A percentile compares a stretch with the other conserved stretches of the same genome.
These are phyloP conservation scores for Stenchaetothrips biformis DNA, from an alignment of 2,888 invertebrate genomes.

Conservation along the genomic window DNA sequence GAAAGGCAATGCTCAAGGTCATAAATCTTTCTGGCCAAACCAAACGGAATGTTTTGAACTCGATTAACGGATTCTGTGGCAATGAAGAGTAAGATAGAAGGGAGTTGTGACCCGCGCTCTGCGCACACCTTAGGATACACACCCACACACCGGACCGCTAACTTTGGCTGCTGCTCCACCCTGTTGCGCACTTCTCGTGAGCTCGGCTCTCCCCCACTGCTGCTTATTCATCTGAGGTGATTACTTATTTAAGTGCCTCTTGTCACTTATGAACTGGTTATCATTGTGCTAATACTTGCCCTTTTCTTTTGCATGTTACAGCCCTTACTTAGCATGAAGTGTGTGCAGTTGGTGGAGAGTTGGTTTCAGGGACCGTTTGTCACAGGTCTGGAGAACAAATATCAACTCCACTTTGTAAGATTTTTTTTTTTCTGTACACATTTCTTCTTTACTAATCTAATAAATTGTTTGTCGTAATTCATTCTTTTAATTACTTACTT, in stretches of 20 bases:
- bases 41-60: constrained; percentile 14
- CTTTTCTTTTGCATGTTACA: constrained; percentile 31
- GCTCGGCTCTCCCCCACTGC: neutral
- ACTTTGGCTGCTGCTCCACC: constrained; percentile 4
- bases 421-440: neutral
- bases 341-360: constrained; percentile 51
- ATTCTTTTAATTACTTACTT: constrained; percentile 36
- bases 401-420: neutral
- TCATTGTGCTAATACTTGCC: neutral
- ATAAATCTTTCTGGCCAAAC: neutral
- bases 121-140: constrained; percentile 3
- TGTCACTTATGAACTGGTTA: neutral
- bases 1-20: neutral
- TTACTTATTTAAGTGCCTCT: neutral
- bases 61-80: neutral
- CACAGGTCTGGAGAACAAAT: neutral
- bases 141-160: neutral
- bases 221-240: neutral
- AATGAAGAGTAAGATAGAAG: neutral
- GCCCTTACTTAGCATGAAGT: constrained; percentile 53
- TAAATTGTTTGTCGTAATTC: neutral
- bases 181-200: constrained; percentile 5
- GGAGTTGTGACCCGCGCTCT: neutral
- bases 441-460: neutral
- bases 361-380: constrained; percentile 16